A percentile compares a stretch with the other conserved stretches of the same genome.
Conservation (phyloP, 2,888 invertebrate genomes). For the Parnassius orleans region DNA sequence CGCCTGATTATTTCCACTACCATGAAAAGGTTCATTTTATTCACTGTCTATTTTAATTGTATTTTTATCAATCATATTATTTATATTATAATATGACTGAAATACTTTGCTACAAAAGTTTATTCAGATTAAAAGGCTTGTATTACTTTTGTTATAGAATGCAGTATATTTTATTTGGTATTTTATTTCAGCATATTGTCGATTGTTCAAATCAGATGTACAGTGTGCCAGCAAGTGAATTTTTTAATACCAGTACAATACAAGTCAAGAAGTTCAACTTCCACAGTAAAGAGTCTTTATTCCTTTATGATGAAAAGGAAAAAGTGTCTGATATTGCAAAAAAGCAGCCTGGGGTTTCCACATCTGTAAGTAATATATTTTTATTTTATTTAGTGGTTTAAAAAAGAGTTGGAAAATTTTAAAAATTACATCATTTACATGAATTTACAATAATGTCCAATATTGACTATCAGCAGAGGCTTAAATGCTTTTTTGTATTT, state of each 20-base stretch:
- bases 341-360: slow-evolving; percentile 36
- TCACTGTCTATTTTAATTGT: neutral
- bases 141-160: slow-evolving; percentile 3
- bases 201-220: slow-evolving; percentile 47
- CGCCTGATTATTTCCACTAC: slow-evolving; percentile 72
- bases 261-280: slow-evolving; percentile 45
- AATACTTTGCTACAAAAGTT: too few species aligned
- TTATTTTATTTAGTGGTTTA: neutral
- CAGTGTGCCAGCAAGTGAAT: slow-evolving; percentile 37
- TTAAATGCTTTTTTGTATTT: too few species aligned
- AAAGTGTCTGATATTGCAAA: slow-evolving; percentile 33
- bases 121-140: too few species aligned
- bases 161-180: neutral
- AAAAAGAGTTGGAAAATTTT: too few species aligned
- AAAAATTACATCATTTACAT: too few species aligned
- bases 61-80: slow-evolving; percentile 25
- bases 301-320: slow-evolving; percentile 44
- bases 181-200: slow-evolving; percentile 57
- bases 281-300: slow-evolving; percentile 47
- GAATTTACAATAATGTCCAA: too few species aligned
- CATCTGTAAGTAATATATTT: slow-evolving; percentile 36
- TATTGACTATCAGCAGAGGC: too few species aligned
- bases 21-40: slow-evolving; percentile 60
- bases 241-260: slow-evolving; percentile 37
- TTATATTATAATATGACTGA: too few species aligned